Evolutionary conservation across 2,888 invertebrate genomes (phyloP).

Genomic region (Pollenia griseotomentosa): DNA sequence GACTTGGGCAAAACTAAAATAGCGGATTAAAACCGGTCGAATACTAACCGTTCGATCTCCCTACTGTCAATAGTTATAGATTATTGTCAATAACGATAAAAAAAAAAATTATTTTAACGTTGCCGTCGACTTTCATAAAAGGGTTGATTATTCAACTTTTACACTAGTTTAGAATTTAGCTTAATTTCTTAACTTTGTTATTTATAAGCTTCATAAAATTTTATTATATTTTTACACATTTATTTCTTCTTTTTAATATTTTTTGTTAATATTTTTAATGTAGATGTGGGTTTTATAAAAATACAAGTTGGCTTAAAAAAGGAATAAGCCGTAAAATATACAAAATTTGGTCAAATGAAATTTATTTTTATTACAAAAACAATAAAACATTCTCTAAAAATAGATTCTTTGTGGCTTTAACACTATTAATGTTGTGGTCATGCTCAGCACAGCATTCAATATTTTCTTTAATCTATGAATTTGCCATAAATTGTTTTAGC

Average conservation of each 20-base stretch:
- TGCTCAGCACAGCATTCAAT: conserved; percentile 32
- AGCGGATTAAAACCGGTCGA: no score
- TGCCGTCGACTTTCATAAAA: no score
- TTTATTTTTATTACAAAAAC: conserved; percentile 57
- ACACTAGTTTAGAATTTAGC: no score
- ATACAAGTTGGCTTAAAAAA: not conserved
- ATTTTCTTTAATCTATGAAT: conserved; percentile 53
- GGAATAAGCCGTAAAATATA: conserved; percentile 7
- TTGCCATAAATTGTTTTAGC: conserved; percentile 36
- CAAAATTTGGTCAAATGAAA: conserved; percentile 23
- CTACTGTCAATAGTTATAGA: no score
- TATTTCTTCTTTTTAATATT: not conserved
- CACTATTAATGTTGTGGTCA: conserved; percentile 63
- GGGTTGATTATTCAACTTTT: no score
- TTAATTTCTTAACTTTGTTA: no score
- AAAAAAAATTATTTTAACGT: no score
- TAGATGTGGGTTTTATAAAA: not conserved
- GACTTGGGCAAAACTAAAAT: no score
- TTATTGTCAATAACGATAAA: no score
- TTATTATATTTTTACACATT: not conserved
- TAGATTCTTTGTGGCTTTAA: conserved; percentile 61
- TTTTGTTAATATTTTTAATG: not conserved
- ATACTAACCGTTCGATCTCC: no score
- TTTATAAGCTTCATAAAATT: no score
- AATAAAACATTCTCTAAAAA: conserved; percentile 54